Percentiles rank a stretch among this genome's conserved stretches.
Conservation (phyloP, 64 coral and sea anemone species). For the Stichodactyla helianthus region DNA sequence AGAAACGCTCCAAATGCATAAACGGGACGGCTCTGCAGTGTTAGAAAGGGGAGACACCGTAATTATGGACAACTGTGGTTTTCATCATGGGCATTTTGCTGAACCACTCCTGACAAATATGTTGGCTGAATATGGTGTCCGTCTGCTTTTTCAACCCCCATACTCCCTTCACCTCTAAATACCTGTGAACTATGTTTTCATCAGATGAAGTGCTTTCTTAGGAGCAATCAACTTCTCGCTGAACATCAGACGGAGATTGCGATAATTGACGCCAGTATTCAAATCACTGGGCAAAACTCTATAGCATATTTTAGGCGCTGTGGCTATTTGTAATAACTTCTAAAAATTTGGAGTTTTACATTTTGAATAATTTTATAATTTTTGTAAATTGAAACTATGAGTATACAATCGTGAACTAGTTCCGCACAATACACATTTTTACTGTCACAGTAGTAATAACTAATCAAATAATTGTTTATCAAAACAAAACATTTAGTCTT, state of each 20-base stretch:
- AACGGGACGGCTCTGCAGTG: constrained; percentile 14
- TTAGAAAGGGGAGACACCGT: constrained; percentile 37
- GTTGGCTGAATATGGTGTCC: constrained; percentile 39
- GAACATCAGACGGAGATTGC: constrained; percentile 35
- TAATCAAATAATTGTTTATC: no score
- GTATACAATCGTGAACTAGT: no score
- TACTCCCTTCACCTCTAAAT: constrained; percentile 36
- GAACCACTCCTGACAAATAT: constrained; percentile 28
- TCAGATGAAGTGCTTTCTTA: constrained; percentile 32
- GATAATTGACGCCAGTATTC: not conserved
- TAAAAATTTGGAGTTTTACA: no score
- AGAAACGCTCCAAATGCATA: constrained; percentile 16
- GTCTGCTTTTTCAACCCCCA: constrained; percentile 44
- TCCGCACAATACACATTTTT: no score
- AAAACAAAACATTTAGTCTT: no score
- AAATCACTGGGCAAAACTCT: constrained; percentile 14
- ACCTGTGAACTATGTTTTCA: constrained; percentile 27
- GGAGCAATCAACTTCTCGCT: not conserved
- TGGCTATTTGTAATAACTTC: no score
- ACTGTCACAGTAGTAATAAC: no score
- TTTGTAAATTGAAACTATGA: no score
- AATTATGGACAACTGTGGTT: constrained; percentile 33
- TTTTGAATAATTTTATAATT: no score
- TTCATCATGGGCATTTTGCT: constrained; percentile 30
- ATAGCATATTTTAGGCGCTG: constrained; percentile 12